Percentiles rank a stretch among this genome's conserved stretches.
Evolutionary conservation across 1,140 invertebrate genomes (phyloP).

Genomic region (Euborellia annulipes): DNA sequence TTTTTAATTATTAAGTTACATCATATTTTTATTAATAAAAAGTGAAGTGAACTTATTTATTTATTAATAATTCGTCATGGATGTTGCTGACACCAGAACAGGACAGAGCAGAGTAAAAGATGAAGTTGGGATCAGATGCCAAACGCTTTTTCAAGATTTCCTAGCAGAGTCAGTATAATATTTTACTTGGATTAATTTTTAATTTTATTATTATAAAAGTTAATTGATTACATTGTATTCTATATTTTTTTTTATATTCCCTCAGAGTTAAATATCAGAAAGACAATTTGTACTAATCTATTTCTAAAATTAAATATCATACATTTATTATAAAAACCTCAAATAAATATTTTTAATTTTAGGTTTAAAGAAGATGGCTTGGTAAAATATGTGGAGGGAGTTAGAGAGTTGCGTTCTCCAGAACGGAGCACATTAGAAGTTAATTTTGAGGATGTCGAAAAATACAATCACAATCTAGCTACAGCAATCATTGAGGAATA

Average conservation of each 20-base stretch:
- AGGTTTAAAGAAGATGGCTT: conserved; percentile 72
- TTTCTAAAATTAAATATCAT: conserved; percentile 1
- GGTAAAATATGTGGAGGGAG: conserved; percentile 72
- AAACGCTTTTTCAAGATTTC: conserved; percentile 93
- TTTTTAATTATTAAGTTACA: no score
- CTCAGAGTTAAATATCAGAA: not conserved
- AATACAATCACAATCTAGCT: conserved; percentile 81
- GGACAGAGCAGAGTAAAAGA: conserved; percentile 58
- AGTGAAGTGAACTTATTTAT: no score
- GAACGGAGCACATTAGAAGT: conserved; percentile 90
- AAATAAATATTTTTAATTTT: conserved; percentile 12
- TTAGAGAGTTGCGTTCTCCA: conserved; percentile 66
- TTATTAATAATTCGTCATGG: conserved; percentile 28
- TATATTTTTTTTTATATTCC: not conserved
- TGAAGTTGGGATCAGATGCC: conserved; percentile 78
- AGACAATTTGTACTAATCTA: not conserved
- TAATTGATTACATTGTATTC: no score
- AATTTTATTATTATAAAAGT: not conserved
- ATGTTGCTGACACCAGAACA: conserved; percentile 44
- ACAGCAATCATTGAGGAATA: conserved; percentile 93
- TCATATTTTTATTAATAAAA: no score
- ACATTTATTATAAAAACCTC: conserved; percentile 2
- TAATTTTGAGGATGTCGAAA: conserved; percentile 91
- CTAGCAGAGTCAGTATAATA: conserved; percentile 84
- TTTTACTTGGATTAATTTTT: no score